Conservation (phyloP, 2,113 vertebrate genomes). For the Hepsetus odoe region DNA sequence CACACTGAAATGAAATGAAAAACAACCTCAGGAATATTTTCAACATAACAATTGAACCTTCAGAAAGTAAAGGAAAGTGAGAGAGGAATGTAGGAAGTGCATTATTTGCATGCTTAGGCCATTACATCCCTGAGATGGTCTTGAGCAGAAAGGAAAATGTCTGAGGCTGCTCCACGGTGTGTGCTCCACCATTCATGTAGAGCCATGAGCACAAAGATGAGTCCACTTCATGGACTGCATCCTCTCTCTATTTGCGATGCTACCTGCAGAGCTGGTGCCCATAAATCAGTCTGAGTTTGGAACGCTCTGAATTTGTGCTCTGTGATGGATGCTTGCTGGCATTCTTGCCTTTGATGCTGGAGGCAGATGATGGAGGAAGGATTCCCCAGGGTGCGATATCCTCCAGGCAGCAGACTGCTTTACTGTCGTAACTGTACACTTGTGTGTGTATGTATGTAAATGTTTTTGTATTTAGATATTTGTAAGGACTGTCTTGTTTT, state of each 20-base stretch:
- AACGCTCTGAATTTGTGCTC: slow-evolving; percentile 15
- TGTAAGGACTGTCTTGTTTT: too few relatives aligned
- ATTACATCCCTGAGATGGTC: background rate
- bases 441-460: slow-evolving; percentile 40
- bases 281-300: slow-evolving; percentile 47
- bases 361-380: slow-evolving; percentile 20
- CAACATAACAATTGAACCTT: background rate
- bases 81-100: background rate
- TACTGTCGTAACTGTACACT: slow-evolving; percentile 37
- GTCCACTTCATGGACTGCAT: background rate
- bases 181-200: background rate
- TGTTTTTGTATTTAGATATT: slow-evolving; percentile 45
- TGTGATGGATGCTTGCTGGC: slow-evolving; percentile 42
- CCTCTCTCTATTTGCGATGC: background rate
- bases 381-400: slow-evolving; percentile 11
- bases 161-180: background rate
- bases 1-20: background rate
- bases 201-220: background rate
- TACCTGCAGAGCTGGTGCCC: slow-evolving; percentile 38
- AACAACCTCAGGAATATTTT: background rate
- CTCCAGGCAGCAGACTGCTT: background rate
- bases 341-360: slow-evolving; percentile 39
- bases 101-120: background rate
- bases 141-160: background rate
- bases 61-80: background rate